Evolutionary conservation across 2,113 vertebrate species (phyloP).

Genomic region (Arvicanthis niloticus): DNA sequence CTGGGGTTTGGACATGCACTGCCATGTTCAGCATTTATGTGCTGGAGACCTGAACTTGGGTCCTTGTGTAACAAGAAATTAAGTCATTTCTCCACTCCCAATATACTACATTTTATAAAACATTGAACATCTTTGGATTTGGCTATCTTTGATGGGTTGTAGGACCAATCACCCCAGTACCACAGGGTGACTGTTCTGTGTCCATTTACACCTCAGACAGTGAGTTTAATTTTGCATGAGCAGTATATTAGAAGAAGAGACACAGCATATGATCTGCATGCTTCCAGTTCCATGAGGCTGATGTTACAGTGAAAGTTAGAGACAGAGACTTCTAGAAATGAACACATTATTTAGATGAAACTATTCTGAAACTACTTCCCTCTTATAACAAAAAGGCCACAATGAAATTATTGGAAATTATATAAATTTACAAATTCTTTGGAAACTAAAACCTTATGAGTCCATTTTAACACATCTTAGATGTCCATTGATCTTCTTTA

Average conservation of each 20-base stretch:
- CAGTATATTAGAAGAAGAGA: background rate
- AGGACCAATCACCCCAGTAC: no score
- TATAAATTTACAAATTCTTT: conserved; percentile 32
- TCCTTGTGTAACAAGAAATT: background rate
- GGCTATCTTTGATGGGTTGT: background rate
- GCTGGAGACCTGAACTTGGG: background rate
- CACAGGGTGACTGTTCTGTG: background rate
- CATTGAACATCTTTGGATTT: background rate
- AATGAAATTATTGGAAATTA: background rate
- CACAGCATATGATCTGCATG: background rate
- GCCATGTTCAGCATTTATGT: background rate
- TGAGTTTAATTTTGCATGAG: background rate
- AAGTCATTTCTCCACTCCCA: background rate
- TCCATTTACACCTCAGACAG: background rate
- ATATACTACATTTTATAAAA: background rate
- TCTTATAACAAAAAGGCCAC: background rate
- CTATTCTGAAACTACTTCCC: background rate
- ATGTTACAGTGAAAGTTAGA: background rate
- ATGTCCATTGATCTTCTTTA: background rate
- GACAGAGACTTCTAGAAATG: background rate
- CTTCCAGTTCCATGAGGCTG: background rate
- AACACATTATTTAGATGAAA: background rate
- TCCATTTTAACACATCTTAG: conserved; percentile 30
- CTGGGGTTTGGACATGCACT: no score
- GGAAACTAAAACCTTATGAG: background rate